Conservation (phyloP, 1,140 invertebrate genomes). For the Platyscapa corneri region DNA sequence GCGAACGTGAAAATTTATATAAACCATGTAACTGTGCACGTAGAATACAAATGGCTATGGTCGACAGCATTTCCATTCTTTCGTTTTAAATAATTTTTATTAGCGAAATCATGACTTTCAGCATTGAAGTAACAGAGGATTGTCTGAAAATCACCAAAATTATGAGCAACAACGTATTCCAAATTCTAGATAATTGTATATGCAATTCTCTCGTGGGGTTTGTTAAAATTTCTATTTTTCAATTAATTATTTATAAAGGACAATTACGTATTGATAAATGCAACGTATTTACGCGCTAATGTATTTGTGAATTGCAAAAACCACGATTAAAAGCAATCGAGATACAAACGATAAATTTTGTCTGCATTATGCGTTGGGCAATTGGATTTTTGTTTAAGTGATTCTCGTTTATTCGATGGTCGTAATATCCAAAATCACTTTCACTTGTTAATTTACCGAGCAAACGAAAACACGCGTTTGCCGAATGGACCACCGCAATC, state of each 20-base stretch:
- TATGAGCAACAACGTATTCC: not conserved
- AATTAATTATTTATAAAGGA: too few species aligned
- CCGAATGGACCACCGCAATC: not conserved
- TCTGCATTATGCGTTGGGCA: not conserved
- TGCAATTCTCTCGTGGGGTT: not conserved
- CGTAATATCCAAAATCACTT: not conserved
- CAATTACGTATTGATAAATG: not conserved
- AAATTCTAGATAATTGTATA: not conserved
- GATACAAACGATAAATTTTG: not conserved
- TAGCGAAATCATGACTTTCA: too few species aligned
- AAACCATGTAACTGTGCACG: not conserved
- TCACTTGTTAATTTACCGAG: not conserved
- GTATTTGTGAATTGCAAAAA: not conserved
- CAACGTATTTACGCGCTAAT: not conserved
- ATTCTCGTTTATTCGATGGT: not conserved
- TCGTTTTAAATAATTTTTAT: too few species aligned
- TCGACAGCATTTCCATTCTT: too few species aligned
- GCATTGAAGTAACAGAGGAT: too few species aligned
- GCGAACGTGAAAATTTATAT: not conserved
- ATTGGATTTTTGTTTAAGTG: not conserved
- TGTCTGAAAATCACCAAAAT: not conserved
- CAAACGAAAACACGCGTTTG: not conserved
- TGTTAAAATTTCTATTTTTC: too few species aligned
- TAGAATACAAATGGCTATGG: too few species aligned
- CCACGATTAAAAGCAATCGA: not conserved